Percentiles rank a stretch among this genome's conserved stretches.
Evolutionary conservation across 2,113 vertebrate genomes (phyloP).

Genomic region (Caranx melampygus): DNA sequence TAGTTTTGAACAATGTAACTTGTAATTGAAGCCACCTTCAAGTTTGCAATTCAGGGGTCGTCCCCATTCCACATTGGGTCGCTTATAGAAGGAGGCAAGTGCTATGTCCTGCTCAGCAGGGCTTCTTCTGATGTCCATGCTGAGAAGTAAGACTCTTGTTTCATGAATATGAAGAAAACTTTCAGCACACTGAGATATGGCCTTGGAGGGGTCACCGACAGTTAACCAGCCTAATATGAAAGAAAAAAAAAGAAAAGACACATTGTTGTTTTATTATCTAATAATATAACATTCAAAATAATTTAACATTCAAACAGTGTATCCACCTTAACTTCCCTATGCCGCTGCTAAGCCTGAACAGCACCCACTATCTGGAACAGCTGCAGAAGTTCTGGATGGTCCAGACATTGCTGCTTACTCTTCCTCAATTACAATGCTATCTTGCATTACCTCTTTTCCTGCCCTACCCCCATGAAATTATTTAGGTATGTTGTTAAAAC

Average conservation of each 20-base stretch:
- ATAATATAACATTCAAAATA: neutral
- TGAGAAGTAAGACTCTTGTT: constrained; percentile 27
- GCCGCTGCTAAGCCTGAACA: constrained; percentile 6
- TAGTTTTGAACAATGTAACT: neutral
- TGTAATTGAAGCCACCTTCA: constrained; percentile 9
- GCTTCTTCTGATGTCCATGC: constrained; percentile 40
- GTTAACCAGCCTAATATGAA: constrained; percentile 9
- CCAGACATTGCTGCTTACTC: constrained; percentile 35
- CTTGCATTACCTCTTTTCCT: constrained; percentile 31
- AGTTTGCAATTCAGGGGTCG: constrained; percentile 18
- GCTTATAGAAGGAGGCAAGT: neutral
- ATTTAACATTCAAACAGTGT: neutral
- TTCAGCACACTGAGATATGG: neutral
- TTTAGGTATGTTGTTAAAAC: neutral
- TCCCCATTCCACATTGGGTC: constrained; percentile 44
- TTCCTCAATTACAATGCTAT: constrained; percentile 24
- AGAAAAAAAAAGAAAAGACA: neutral
- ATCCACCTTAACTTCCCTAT: constrained; percentile 9
- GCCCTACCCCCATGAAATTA: constrained; percentile 16
- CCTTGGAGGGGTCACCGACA: constrained; percentile 9
- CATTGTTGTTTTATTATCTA: neutral
- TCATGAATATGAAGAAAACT: neutral
- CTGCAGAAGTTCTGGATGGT: constrained; percentile 16
- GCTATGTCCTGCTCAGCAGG: too few relatives aligned
- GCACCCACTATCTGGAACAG: constrained; percentile 32